These are phyloP conservation scores for Sinocyclocheilus grahami DNA, from an alignment of 2,113 vertebrate species.

Conservation along the genomic window DNA sequence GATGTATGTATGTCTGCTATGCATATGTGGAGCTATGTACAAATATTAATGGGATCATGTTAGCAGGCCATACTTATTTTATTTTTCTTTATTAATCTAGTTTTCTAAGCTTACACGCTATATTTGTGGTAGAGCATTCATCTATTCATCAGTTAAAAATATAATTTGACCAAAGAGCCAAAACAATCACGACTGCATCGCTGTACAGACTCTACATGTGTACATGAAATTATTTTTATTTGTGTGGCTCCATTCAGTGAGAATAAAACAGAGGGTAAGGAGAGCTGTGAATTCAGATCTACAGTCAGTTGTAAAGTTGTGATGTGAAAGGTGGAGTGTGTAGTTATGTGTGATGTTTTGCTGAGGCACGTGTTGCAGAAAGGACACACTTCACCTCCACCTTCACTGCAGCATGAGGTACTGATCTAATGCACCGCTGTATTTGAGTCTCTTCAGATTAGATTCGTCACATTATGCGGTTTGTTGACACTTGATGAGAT, in stretches of 20 bases:
- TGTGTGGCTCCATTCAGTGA: not conserved
- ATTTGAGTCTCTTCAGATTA: not conserved
- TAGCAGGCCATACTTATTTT: not conserved
- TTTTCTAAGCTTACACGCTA: not conserved
- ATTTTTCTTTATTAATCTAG: not conserved
- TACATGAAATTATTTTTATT: not conserved
- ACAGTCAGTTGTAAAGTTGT: not conserved
- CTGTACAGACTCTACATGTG: not conserved
- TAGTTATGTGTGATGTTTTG: conserved; percentile 5
- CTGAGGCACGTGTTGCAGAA: not conserved
- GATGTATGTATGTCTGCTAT: not conserved
- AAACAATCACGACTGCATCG: not conserved
- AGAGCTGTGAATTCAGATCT: not conserved
- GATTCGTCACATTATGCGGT: not conserved
- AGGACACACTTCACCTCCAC: not conserved
- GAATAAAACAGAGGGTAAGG: not conserved
- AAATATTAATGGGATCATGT: not conserved
- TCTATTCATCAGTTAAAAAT: not conserved
- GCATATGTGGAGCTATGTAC: not conserved
- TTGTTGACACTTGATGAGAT: not conserved
- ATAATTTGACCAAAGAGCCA: not conserved
- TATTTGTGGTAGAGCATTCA: not conserved
- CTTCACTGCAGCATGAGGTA: not conserved
- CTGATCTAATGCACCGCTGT: too few species aligned
- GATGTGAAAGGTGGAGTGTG: not conserved